phyloP scores from a whole-genome alignment of 2,113 vertebrate genomes.

The Myxocyprinus asiaticus region DNA sequence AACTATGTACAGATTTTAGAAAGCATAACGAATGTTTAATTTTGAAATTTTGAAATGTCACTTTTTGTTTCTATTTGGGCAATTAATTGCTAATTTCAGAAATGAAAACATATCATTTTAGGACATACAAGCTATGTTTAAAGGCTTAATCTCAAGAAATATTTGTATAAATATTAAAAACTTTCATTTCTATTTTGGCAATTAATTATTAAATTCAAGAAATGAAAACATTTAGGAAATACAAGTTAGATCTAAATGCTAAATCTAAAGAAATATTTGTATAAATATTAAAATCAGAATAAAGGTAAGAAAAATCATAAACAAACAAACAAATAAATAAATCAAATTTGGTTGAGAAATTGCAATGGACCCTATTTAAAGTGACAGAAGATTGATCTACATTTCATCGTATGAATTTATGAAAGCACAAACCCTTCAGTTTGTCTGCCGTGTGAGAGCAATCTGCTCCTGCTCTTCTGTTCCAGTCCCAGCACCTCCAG shows the following conservation, averaged over 20 bases:
- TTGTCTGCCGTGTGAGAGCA: conserved; percentile 54
- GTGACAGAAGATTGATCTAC: not conserved
- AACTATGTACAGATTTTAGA: not conserved
- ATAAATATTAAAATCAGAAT: too few relatives aligned
- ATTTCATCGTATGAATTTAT: not conserved
- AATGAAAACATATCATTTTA: not conserved
- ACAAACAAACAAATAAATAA: too few relatives aligned
- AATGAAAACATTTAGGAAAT: not conserved
- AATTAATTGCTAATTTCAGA: not conserved
- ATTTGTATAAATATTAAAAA: too few relatives aligned
- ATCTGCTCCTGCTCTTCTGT: conserved; percentile 61
- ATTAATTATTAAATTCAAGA: not conserved
- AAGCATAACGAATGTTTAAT: not conserved
- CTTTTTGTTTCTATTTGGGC: too few relatives aligned
- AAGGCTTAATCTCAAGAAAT: too few relatives aligned
- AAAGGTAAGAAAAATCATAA: too few relatives aligned
- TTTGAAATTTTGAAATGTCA: too few relatives aligned
- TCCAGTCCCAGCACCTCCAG: conserved; percentile 69
- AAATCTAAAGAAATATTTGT: too few relatives aligned
- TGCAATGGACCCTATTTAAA: not conserved
- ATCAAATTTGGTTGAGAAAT: not conserved
- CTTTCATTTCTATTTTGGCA: too few relatives aligned
- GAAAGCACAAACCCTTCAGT: conserved; percentile 63
- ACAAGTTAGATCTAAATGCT: too few relatives aligned
- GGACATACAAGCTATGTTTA: too few relatives aligned